Evolutionary conservation across 2,797 vertebrate genomes (phyloP).

Genomic region (Notoglanidium macrostoma): DNA sequence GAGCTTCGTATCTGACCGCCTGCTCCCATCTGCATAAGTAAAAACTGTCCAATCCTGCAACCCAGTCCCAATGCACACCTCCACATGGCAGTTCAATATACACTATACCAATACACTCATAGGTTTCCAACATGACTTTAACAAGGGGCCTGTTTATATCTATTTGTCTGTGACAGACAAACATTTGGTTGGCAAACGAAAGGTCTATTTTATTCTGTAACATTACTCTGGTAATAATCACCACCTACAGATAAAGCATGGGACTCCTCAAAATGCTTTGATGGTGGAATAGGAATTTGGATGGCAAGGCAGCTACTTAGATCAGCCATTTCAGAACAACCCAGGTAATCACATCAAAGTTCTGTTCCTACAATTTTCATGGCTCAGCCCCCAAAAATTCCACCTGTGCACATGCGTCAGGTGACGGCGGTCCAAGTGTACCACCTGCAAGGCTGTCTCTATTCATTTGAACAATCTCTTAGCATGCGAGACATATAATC

Average conservation of each 20-base stretch:
- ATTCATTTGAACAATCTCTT: background rate
- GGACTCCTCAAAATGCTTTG: background rate
- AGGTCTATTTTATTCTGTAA: background rate
- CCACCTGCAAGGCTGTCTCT: background rate
- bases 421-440: background rate
- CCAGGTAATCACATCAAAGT: background rate
- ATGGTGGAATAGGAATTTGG: background rate
- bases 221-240: background rate
- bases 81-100: background rate
- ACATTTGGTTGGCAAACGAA: background rate
- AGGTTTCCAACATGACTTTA: background rate
- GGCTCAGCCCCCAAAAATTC: background rate
- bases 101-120: background rate
- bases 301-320: background rate
- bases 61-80: background rate
- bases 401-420: background rate
- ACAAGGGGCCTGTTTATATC: background rate
- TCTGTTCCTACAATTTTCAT: constrained; percentile 1
- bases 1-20: background rate
- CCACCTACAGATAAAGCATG: background rate
- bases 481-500: background rate
- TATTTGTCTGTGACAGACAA: background rate
- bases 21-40: background rate
- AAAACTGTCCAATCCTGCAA: background rate
- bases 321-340: background rate